These are phyloP conservation scores for Plumapathes pennacea DNA, from an alignment of 92 coral and sea anemone genomes.

Conservation along the genomic window DNA sequence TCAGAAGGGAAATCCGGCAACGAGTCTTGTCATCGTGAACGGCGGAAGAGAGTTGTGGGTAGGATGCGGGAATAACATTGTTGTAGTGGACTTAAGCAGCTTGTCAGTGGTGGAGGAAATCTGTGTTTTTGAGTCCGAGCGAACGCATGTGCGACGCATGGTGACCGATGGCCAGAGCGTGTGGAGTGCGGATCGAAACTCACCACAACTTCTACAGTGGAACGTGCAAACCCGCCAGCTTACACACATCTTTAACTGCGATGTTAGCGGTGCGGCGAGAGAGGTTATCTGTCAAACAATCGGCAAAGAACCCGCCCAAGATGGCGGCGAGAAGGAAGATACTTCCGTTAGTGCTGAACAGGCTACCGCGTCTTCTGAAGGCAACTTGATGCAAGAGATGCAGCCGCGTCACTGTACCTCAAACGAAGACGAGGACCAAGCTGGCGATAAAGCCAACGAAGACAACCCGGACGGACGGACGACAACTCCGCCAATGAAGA, in stretches of 20 bases:
- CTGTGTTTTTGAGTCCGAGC: conserved; percentile 72
- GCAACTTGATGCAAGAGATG: too few relatives aligned
- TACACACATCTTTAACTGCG: conserved; percentile 73
- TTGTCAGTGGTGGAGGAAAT: conserved; percentile 70
- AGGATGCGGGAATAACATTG: conserved; percentile 85
- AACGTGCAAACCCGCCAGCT: conserved; percentile 68
- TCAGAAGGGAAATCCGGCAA: conserved; percentile 82
- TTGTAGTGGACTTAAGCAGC: conserved; percentile 62
- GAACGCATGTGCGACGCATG: conserved; percentile 88
- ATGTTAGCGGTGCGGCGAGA: conserved; percentile 63
- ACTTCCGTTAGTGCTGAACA: too few relatives aligned
- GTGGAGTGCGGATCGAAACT: conserved; percentile 87
- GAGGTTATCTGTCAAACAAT: conserved; percentile 38
- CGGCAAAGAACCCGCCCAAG: conserved; percentile 11
- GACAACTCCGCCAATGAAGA: too few relatives aligned
- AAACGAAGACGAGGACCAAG: too few relatives aligned
- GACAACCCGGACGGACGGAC: too few relatives aligned
- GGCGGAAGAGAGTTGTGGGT: conserved; percentile 83
- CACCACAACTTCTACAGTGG: conserved; percentile 85
- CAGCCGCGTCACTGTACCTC: too few relatives aligned
- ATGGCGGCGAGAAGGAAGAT: conserved; percentile 39
- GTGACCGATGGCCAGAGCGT: conserved; percentile 78
- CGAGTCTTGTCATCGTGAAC: conserved; percentile 74
- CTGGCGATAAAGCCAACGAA: too few relatives aligned
- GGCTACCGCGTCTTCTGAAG: too few relatives aligned